These are phyloP conservation scores for Agapostemon virescens DNA, from an alignment of 2,888 invertebrate genomes.

Conservation along the genomic window DNA sequence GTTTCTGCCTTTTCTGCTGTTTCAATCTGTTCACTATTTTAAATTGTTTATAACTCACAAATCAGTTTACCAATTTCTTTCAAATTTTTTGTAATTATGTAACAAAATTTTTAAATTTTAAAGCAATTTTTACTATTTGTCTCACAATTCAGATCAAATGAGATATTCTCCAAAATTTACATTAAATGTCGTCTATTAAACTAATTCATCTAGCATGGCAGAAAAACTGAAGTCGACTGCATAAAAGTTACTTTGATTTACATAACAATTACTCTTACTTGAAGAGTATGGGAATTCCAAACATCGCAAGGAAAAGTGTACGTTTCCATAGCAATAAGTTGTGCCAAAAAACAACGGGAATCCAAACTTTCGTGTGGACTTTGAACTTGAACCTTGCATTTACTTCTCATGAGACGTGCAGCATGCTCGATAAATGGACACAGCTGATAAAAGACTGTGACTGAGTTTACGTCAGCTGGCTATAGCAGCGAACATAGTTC, in stretches of 20 bases:
- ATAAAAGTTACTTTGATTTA: not conserved
- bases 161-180: too few relatives aligned
- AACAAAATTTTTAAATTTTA: too few relatives aligned
- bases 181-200: not conserved
- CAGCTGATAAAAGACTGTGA: conserved; percentile 48
- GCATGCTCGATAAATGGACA: conserved; percentile 20
- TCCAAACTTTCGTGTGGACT: conserved; percentile 31
- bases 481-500: not conserved
- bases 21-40: too few relatives aligned
- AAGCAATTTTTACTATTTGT: too few relatives aligned
- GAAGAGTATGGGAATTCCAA: not conserved
- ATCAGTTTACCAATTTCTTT: too few relatives aligned
- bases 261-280: too few relatives aligned
- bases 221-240: not conserved
- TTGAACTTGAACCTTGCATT: conserved; percentile 17
- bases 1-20: too few relatives aligned
- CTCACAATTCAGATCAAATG: too few relatives aligned
- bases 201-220: not conserved
- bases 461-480: conserved; percentile 35
- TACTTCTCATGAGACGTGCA: not conserved
- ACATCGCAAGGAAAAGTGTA: not conserved
- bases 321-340: conserved; percentile 18
- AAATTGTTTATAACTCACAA: too few relatives aligned
- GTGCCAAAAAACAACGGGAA: not conserved
- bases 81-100: too few relatives aligned